A percentile compares a stretch with the other conserved stretches of the same genome.
These are phyloP conservation scores for Phoeniculus purpureus DNA, from an alignment of 2,797 vertebrate genomes.

Conservation along the genomic window DNA sequence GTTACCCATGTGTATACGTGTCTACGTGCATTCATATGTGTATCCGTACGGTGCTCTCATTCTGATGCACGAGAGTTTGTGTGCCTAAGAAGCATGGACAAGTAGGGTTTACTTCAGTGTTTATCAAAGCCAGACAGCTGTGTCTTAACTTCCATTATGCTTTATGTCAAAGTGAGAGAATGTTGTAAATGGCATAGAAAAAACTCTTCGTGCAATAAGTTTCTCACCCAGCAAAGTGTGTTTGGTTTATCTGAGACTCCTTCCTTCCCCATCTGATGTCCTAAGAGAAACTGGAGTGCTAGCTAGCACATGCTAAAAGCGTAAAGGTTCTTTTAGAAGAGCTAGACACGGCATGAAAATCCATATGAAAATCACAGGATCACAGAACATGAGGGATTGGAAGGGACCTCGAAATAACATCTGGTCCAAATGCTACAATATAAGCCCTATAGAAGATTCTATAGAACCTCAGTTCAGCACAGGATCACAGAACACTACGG, in stretches of 20 bases:
- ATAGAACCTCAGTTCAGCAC: not conserved
- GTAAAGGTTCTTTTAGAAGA: not conserved
- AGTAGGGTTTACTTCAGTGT: not conserved
- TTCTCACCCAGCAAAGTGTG: not conserved
- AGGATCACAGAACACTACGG: too few relatives aligned
- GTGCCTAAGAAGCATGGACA: not conserved
- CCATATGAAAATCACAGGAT: not conserved
- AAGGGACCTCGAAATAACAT: too few relatives aligned
- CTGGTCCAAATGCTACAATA: not conserved
- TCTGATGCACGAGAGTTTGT: not conserved
- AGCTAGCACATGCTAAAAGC: not conserved
- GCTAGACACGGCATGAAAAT: not conserved
- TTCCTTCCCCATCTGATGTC: not conserved
- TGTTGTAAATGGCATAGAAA: not conserved
- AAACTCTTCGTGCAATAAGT: not conserved
- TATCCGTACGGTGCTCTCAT: not conserved
- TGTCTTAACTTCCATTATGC: not conserved
- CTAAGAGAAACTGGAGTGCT: not conserved
- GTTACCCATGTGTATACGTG: not conserved
- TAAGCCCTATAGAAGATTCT: not conserved
- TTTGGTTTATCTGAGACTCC: not conserved
- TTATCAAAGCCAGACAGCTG: fast-evolving
- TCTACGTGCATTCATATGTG: not conserved
- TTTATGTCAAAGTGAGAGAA: not conserved
- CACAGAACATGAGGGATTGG: too few relatives aligned